Evolutionary conservation across 1,140 invertebrate species (phyloP), one percentile per base, ranked within the genome.

Genomic region (Drosophila sulfurigaster): DNA sequence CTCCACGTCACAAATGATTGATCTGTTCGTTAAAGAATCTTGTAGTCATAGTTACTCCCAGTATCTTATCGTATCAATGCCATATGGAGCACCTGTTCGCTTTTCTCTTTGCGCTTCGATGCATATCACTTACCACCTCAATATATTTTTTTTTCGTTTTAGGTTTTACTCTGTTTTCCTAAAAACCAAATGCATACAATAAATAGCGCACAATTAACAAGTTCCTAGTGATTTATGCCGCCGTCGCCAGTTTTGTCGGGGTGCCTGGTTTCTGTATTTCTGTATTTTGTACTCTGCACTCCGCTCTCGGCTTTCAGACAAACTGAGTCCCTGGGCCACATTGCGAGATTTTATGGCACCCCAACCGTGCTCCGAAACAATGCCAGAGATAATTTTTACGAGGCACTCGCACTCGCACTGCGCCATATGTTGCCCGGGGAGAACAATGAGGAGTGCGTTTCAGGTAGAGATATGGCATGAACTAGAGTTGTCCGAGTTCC

Each of bases 201-300:
- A 87, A 87, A 82, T 87, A 88, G 83, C 83, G 80, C 79, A 88
- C 83, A 88, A 87, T 87, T 87, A 87, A 87, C 83, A 87, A 87
- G 83, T 87, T 87, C 28, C 83, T 66, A 80, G 83, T 87, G 83
- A 87, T 87, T 87, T 87, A 87, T 87, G 83, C 83, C 79, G 82
- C 68, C 82, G 65, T 76, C 78, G 77, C 62, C 74, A 62, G 54
- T 32, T 78, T 51, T 62, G 67, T 79, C 65, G 62, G 68, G 49
- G 48, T 68, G 46, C 66, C 58, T 69, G 59, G 59, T 62, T 48
- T 46, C 15, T 70, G 28, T 51, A 38, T 77, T 41, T 43, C 58
- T 11, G 28, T 28, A 62, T 43, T 38, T 41, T 43, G 52, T 59
- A 35, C 32, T 5, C 15, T 66, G 46, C 35, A 10, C 35, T 38